Percentiles rank a stretch among this genome's conserved stretches.
These are phyloP conservation scores for Drosophila saltans DNA, from an alignment of 1,140 invertebrate species.

Conservation along the genomic window DNA sequence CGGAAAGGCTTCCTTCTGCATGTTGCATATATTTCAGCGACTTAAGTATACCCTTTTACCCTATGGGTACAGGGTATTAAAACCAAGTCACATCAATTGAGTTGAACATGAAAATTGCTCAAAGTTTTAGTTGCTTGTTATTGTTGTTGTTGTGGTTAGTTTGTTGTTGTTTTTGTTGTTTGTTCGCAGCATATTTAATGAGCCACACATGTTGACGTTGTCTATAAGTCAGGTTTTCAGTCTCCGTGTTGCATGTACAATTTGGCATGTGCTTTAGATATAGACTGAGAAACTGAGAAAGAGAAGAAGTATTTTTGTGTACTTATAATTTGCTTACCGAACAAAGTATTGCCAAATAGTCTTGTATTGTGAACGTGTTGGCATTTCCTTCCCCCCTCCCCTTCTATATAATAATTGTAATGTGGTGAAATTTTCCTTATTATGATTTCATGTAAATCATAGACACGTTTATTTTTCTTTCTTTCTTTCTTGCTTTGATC, in stretches of 20 bases:
- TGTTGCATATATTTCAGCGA: too few relatives aligned
- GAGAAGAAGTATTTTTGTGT: slow-evolving; percentile 21
- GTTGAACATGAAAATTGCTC: slow-evolving; percentile 77
- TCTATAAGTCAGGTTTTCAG: slow-evolving; percentile 45
- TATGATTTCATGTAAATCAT: slow-evolving; percentile 30
- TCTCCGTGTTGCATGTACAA: slow-evolving; percentile 4
- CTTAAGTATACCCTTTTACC: too few relatives aligned
- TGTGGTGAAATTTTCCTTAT: background rate
- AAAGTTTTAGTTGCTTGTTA: slow-evolving; percentile 43
- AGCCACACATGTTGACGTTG: slow-evolving; percentile 65
- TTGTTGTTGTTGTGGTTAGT: slow-evolving; percentile 12
- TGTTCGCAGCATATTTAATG: slow-evolving; percentile 71
- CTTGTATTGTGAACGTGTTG: slow-evolving; percentile 53
- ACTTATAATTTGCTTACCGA: slow-evolving; percentile 4
- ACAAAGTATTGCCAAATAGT: slow-evolving; percentile 62
- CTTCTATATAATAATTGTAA: slow-evolving; percentile 16
- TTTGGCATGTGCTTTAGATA: slow-evolving; percentile 44
- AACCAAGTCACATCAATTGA: slow-evolving; percentile 64
- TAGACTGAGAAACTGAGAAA: slow-evolving; percentile 8
- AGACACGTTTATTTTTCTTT: slow-evolving; percentile 30
- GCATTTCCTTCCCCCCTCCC: slow-evolving; percentile 27
- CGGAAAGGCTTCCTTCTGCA: too few relatives aligned
- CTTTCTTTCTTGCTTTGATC: background rate
- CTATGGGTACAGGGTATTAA: background rate
- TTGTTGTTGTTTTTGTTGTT: slow-evolving; percentile 46